phyloP scores from a whole-genome alignment of 2,113 vertebrate species.

The Greenwoodochromis staneri region DNA sequence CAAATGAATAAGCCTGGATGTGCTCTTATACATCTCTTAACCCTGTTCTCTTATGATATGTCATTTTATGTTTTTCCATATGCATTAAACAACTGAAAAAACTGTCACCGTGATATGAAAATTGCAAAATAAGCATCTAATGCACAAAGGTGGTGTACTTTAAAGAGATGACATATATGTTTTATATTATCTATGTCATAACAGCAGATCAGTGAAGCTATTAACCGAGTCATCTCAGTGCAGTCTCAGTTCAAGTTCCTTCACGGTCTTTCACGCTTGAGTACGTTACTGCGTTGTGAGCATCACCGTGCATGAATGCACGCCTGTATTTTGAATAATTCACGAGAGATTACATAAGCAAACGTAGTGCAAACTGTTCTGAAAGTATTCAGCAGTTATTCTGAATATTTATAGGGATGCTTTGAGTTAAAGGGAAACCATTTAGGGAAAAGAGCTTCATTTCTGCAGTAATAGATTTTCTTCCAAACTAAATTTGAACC shows the following conservation, averaged over 20 bases:
- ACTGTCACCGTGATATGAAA: background rate
- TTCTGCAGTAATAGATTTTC: background rate
- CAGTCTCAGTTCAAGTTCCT: background rate
- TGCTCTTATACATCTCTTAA: background rate
- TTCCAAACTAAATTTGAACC: background rate
- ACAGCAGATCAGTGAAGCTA: background rate
- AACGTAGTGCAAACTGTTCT: constrained; percentile 11
- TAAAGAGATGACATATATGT: background rate
- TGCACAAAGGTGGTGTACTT: background rate
- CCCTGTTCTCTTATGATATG: background rate
- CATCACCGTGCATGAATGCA: constrained; percentile 47
- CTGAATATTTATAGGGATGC: background rate
- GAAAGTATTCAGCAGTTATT: background rate
- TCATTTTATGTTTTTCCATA: background rate
- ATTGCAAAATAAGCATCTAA: background rate
- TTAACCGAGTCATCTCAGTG: background rate
- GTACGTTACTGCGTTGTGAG: constrained; percentile 28
- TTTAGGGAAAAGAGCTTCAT: background rate
- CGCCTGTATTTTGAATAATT: constrained; percentile 49
- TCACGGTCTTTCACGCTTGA: constrained; percentile 23
- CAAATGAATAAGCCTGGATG: background rate
- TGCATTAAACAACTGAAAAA: background rate
- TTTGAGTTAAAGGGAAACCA: background rate
- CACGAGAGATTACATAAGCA: constrained; percentile 35
- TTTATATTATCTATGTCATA: background rate